phyloP scores from a whole-genome alignment of 2,888 invertebrate species.

The Pelosia muscerda region DNA sequence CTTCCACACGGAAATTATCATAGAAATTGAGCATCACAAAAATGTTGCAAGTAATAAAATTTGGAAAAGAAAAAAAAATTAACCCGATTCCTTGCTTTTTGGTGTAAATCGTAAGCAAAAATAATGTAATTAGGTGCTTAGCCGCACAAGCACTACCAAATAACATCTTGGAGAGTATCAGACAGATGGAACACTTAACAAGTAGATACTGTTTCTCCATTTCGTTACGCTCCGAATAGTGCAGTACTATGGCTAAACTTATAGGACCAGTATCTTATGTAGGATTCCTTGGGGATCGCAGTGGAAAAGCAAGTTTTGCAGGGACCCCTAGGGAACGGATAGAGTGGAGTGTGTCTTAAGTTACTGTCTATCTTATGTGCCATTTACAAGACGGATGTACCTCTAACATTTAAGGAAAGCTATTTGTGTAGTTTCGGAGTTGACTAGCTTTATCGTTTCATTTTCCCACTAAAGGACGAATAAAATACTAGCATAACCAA shows the following conservation, averaged over 20 bases:
- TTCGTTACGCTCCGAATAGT: not conserved
- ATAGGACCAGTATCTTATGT: not conserved
- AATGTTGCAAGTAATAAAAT: too few species aligned
- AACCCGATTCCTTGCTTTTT: too few species aligned
- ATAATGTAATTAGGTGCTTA: too few species aligned
- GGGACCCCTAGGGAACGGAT: not conserved
- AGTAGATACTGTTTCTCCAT: not conserved
- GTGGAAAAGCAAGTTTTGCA: not conserved
- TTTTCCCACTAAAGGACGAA: too few species aligned
- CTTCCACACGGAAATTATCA: too few species aligned
- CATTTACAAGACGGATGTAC: not conserved
- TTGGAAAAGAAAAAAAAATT: too few species aligned
- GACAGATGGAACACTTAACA: too few species aligned
- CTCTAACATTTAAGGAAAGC: not conserved
- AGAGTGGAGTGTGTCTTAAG: not conserved
- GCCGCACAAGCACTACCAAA: too few species aligned
- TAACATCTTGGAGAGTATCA: too few species aligned
- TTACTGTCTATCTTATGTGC: not conserved
- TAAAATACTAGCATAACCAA: too few species aligned
- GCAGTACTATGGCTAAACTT: not conserved
- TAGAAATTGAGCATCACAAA: too few species aligned
- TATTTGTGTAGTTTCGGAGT: not conserved
- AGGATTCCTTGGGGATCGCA: not conserved
- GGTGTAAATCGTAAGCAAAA: too few species aligned
- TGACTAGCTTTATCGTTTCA: not conserved